phyloP scores from a whole-genome alignment of 2,888 invertebrate genomes.

The Saturnia pavonia region DNA sequence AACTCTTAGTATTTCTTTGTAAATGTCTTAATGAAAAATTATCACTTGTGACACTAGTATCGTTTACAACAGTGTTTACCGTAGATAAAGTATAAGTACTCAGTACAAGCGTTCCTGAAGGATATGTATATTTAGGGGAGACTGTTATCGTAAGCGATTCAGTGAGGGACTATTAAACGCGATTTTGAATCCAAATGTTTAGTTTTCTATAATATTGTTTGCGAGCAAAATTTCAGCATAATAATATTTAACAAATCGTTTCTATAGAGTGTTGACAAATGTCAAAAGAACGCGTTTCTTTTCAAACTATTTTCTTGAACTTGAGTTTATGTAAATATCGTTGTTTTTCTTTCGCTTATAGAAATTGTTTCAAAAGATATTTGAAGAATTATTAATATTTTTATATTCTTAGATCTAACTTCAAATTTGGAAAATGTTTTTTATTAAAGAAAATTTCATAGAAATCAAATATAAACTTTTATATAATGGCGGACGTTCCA shows the following conservation, averaged over 20 bases:
- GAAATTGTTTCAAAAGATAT: too few species aligned
- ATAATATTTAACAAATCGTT: background rate
- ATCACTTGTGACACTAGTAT: background rate
- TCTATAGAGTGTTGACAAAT: background rate
- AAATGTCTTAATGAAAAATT: too few species aligned
- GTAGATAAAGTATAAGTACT: conserved; percentile 59
- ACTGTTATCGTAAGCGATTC: conserved; percentile 51
- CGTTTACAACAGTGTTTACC: conserved; percentile 51
- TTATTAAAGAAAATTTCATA: too few species aligned
- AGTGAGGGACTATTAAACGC: conserved; percentile 30
- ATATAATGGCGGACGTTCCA: too few species aligned
- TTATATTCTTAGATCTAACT: too few species aligned
- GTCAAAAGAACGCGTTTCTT: background rate
- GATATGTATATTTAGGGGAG: conserved; percentile 45
- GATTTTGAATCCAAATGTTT: conserved; percentile 21
- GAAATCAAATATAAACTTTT: too few species aligned
- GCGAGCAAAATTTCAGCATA: conserved; percentile 25
- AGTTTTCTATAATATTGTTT: conserved; percentile 21
- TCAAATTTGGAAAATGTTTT: too few species aligned
- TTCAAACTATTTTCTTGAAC: background rate
- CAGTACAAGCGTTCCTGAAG: conserved; percentile 50
- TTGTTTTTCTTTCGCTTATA: too few species aligned
- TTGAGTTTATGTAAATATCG: too few species aligned
- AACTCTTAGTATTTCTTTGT: too few species aligned
- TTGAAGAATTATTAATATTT: too few species aligned